phyloP scores from a whole-genome alignment of 2,888 invertebrate genomes.

The Drosophila leonis region DNA sequence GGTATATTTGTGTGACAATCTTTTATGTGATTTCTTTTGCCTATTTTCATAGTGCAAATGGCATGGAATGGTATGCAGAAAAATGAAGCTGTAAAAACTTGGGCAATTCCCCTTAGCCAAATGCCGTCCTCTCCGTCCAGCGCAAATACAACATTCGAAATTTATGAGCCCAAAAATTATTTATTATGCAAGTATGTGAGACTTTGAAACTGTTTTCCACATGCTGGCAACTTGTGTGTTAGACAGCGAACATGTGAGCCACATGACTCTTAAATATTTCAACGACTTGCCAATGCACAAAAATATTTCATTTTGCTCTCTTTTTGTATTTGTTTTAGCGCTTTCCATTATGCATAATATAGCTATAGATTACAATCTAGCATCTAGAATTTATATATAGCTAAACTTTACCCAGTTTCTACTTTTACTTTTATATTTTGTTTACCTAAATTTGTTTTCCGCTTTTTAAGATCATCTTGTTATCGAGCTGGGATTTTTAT shows the following conservation, averaged over 20 bases:
- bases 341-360: not conserved
- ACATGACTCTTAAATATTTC: conserved; percentile 27
- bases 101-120: conserved; percentile 5
- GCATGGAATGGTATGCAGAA: conserved; percentile 44
- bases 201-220: conserved; percentile 45
- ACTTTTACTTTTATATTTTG: conserved; percentile 4
- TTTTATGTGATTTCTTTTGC: conserved; percentile 74
- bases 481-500: not conserved
- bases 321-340: conserved; percentile 7
- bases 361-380: not conserved
- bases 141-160: conserved; percentile 62
- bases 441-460: conserved; percentile 2
- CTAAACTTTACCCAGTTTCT: not conserved
- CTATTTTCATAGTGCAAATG: conserved; percentile 58
- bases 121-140: not conserved
- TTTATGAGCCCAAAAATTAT: conserved; percentile 80
- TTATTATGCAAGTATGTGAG: conserved; percentile 66
- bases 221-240: conserved; percentile 27
- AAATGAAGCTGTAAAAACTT: conserved; percentile 68
- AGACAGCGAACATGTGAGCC: conserved; percentile 24
- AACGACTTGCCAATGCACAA: conserved; percentile 5
- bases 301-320: not conserved
- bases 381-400: not conserved
- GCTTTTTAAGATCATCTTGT: not conserved
- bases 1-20: conserved; percentile 53